These are phyloP conservation scores for Sciurus niger DNA, from an alignment of 2,113 vertebrate genomes.

Conservation along the genomic window DNA sequence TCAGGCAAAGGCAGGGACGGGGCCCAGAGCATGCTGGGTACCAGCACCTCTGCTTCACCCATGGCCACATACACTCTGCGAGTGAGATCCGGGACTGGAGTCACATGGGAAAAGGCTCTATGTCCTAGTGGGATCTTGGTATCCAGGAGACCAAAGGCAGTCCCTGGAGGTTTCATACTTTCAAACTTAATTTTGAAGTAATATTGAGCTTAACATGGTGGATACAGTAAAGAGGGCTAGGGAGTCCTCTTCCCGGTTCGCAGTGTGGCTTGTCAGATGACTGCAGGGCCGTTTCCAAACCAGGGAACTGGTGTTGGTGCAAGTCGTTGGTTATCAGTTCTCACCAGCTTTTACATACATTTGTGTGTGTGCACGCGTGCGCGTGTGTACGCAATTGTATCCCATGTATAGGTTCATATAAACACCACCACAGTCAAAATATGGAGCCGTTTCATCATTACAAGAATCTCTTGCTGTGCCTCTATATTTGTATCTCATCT, in stretches of 20 bases:
- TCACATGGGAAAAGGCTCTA: neutral
- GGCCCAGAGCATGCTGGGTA: neutral
- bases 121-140: neutral
- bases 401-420: too few species aligned
- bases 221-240: neutral
- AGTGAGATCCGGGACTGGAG: neutral
- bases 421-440: neutral
- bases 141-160: neutral
- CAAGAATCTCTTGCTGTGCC: neutral
- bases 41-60: neutral
- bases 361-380: neutral
- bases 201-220: neutral
- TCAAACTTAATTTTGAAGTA: neutral
- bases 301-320: neutral
- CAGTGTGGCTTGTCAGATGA: too few species aligned
- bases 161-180: neutral
- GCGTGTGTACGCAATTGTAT: neutral
- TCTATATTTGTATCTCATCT: neutral
- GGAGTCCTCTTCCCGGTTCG: too few species aligned
- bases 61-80: too few species aligned
- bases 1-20: neutral
- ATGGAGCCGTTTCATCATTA: neutral
- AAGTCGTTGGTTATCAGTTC: neutral
- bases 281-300: neutral
- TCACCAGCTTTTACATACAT: neutral